Percentiles rank a stretch among this genome's conserved stretches.
phyloP scores from a whole-genome alignment of 1,140 invertebrate species.

The Maniola jurtina region DNA sequence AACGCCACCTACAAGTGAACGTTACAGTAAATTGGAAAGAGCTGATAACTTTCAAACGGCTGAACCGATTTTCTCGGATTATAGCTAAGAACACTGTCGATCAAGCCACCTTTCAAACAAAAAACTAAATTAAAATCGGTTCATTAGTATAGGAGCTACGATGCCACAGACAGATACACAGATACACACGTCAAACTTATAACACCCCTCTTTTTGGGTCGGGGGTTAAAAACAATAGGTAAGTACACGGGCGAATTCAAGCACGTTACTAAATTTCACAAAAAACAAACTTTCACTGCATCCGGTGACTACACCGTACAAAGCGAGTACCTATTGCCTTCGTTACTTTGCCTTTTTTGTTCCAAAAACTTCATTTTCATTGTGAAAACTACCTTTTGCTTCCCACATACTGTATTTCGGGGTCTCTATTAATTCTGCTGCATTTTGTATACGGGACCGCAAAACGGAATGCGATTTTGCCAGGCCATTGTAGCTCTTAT shows the following conservation, averaged over 20 bases:
- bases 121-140: too few species aligned
- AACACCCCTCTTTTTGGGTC: too few species aligned
- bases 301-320: not conserved
- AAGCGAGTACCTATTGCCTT: not conserved
- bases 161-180: too few species aligned
- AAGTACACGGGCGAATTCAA: not conserved
- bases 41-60: too few species aligned
- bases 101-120: too few species aligned
- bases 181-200: too few species aligned
- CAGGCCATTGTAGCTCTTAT: not conserved
- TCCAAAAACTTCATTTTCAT: slow-evolving; percentile 11
- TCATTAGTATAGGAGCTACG: too few species aligned
- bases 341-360: not conserved
- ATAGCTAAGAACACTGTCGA: too few species aligned
- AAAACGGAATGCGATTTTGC: not conserved
- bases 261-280: not conserved
- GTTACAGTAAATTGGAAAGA: too few species aligned
- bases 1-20: too few species aligned
- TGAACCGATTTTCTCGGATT: too few species aligned
- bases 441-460: slow-evolving; percentile 16
- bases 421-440: slow-evolving; percentile 12
- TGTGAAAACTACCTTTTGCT: slow-evolving; percentile 6
- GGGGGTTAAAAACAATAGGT: not conserved
- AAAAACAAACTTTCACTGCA: not conserved
- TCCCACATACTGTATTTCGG: slow-evolving; percentile 5